Conservation (phyloP, 2,113 vertebrate genomes). For the Donacobius atricapilla region DNA sequence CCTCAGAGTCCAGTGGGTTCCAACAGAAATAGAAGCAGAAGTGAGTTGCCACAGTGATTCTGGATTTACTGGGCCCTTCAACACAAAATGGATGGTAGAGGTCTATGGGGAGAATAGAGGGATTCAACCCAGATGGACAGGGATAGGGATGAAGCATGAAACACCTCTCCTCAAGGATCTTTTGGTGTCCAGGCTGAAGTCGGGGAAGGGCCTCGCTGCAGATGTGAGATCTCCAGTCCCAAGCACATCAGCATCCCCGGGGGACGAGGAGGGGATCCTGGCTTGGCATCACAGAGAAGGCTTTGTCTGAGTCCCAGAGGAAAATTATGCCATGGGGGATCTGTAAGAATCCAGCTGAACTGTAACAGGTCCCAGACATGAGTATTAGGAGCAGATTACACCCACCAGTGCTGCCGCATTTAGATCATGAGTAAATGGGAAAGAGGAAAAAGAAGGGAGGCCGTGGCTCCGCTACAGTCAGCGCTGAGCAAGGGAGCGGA, state of each 20-base stretch:
- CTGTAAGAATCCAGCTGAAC: background rate
- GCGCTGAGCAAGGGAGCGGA: background rate
- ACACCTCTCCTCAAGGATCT: background rate
- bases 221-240: background rate
- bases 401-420: background rate
- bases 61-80: background rate
- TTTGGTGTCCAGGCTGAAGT: background rate
- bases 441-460: background rate
- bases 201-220: background rate
- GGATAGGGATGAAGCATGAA: background rate
- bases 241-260: background rate
- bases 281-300: fast-evolving
- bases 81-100: background rate
- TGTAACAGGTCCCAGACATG: background rate
- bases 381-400: background rate
- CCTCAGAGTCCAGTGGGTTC: background rate
- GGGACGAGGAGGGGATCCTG: background rate
- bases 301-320: background rate
- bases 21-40: background rate
- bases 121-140: background rate
- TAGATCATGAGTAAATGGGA: background rate
- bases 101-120: background rate
- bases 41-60: no score
- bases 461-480: background rate
- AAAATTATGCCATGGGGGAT: background rate